A percentile compares a stretch with the other conserved stretches of the same genome.
Evolutionary conservation across 2,888 invertebrate genomes (phyloP).

Genomic region (Sinhomidia bicolor): DNA sequence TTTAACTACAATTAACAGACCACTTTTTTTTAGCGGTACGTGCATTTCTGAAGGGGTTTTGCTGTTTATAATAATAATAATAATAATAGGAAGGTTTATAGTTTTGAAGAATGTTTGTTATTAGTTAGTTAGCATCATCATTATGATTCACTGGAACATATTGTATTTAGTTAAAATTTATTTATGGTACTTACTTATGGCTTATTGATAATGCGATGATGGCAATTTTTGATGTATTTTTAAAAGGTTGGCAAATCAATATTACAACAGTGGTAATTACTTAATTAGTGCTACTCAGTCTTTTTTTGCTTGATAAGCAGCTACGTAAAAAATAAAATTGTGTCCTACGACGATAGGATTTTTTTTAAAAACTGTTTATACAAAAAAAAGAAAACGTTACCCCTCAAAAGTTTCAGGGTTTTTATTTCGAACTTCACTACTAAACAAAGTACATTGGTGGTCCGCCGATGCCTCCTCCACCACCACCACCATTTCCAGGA

Average conservation of each 20-base stretch:
- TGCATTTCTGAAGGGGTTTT: neutral
- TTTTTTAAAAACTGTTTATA: too few relatives aligned
- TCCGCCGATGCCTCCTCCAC: neutral
- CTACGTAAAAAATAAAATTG: conserved; percentile 4
- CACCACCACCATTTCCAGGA: conserved; percentile 21
- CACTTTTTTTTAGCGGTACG: neutral
- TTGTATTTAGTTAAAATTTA: neutral
- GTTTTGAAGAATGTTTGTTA: conserved; percentile 18
- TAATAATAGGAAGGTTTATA: neutral
- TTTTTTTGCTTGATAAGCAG: conserved; percentile 52
- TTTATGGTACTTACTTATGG: neutral
- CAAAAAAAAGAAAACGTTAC: neutral
- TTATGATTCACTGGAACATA: conserved; percentile 18
- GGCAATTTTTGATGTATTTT: neutral
- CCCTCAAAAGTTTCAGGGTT: neutral
- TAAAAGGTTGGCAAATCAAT: neutral
- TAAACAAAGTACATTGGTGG: conserved; percentile 71
- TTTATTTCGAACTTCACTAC: neutral
- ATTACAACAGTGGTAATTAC: neutral
- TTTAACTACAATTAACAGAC: too few relatives aligned
- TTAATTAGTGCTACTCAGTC: conserved; percentile 67
- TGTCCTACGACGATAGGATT: too few relatives aligned
- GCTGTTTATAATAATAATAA: too few relatives aligned
- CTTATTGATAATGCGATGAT: neutral
- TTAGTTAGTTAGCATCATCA: conserved; percentile 59